Conservation (phyloP, 2,113 vertebrate genomes). For the Syngnathus scovelli region DNA sequence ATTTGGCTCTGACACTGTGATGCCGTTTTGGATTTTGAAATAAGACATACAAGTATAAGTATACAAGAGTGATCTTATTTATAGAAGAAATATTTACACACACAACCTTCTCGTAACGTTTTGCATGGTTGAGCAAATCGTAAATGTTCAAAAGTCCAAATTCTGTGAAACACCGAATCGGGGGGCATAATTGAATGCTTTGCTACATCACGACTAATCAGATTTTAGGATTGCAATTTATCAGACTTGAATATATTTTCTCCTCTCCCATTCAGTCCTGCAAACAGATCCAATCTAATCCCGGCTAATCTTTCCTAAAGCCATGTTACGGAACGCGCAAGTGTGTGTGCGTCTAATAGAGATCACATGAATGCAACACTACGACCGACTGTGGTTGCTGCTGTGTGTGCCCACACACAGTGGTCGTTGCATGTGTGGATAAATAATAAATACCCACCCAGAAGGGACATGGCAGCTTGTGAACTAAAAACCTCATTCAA, state of each 20-base stretch:
- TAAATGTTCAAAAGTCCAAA: background rate
- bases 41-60: background rate
- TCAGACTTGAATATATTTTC: slow-evolving; percentile 3
- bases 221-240: slow-evolving; percentile 39
- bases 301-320: slow-evolving; percentile 56
- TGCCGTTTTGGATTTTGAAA: background rate
- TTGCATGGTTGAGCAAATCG: background rate
- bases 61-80: background rate
- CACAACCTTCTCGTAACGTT: background rate
- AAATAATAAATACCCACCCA: slow-evolving; percentile 47
- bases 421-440: slow-evolving; percentile 53
- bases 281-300: slow-evolving; percentile 63
- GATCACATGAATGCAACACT: background rate
- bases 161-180: background rate
- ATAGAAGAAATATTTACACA: background rate
- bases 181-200: background rate
- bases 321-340: slow-evolving; percentile 44
- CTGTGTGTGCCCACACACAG: slow-evolving; percentile 8
- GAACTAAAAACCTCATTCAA: background rate
- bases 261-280: slow-evolving; percentile 39
- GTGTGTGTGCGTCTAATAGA: background rate
- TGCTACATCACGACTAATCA: slow-evolving; percentile 27
- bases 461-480: slow-evolving; percentile 31
- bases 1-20: slow-evolving; percentile 29
- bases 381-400: background rate